Base-by-base conservation (phyloP, 2,888 invertebrate genomes). In the Actias luna region DNA sequence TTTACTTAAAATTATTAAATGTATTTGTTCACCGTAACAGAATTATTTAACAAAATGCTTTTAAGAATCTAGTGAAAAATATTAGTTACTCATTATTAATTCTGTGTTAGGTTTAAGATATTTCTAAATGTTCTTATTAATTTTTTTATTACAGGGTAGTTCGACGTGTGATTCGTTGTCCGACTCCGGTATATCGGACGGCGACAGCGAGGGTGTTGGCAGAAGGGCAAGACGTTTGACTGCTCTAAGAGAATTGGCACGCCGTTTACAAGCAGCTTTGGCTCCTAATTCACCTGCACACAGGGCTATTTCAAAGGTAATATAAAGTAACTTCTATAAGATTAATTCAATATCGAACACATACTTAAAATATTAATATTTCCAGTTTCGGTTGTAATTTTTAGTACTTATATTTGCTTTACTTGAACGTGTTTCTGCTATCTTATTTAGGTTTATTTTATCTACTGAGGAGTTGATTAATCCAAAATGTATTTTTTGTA, bases 101-200 rank as follows among this genome's bases (percentile, higher is more conserved):
- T 39, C n/a, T 39, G 4, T 39, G 1, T 39, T n/a, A 16, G 39
- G 16, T 39, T 39, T 39, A 4, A 39, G 8, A 39, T 1, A 46
- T 10, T 46, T 22, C 18, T 46, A 22, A 50, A 50, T 46, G 25
- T 12, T 4, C 4, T 25, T 50, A 25, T 50, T 50, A 50, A 1
- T 50, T 46, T 18, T 63, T 64, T 59, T 22, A 14, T 70, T 68
- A 0, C 79, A 92, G 92, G 87, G 90, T 59, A 87, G 89, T n/a
- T 92, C 92, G 16, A 91, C 89, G 63, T 94, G 94, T 74, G 95
- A 95, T 66, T 96, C 95, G n/a, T 87, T 95, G 65, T 96, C 96
- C 0, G 96, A 96, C 90, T 95, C 95, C 35, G 96, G 96, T n/a
- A 96, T 96, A 73, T 96, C 96, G 10, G 96, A 96, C 80, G 96